Percentiles rank a stretch among this genome's conserved stretches.
phyloP scores from a whole-genome alignment of 2,888 invertebrate genomes.

The Pseudococcus jackbeardsleyi region DNA sequence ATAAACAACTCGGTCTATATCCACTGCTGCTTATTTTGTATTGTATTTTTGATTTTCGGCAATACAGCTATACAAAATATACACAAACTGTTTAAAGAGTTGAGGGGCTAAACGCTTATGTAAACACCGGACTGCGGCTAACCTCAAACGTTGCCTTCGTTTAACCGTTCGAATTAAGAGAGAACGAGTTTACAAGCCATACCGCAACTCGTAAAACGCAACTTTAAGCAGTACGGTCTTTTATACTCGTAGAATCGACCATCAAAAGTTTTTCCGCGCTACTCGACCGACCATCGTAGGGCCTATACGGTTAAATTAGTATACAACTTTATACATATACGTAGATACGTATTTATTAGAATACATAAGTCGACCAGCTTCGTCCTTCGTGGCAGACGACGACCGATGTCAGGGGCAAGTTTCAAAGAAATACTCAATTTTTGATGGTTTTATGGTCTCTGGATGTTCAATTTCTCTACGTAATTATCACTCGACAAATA shows the following conservation, averaged over 20 bases:
- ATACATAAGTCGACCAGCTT: too few relatives aligned
- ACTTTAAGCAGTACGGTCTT: constrained; percentile 27
- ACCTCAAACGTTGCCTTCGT: constrained; percentile 28
- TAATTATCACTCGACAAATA: not conserved
- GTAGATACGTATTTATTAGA: not conserved
- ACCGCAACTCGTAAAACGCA: constrained; percentile 17
- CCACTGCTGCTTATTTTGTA: not conserved
- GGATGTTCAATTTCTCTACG: not conserved
- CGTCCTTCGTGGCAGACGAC: too few relatives aligned
- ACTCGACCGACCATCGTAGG: not conserved
- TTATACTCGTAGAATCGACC: not conserved
- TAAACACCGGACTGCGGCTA: constrained; percentile 18
- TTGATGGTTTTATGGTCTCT: not conserved
- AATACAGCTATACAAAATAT: not conserved
- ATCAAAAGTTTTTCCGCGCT: constrained; percentile 5
- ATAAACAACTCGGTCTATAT: too few relatives aligned
- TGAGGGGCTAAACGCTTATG: not conserved
- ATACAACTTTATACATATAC: not conserved
- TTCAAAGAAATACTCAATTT: not conserved
- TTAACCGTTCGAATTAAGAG: constrained; percentile 20
- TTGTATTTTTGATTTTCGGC: not conserved
- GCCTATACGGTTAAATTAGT: not conserved
- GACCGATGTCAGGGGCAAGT: not conserved
- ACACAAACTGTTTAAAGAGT: not conserved
- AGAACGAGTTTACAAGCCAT: constrained; percentile 26